Percentiles rank a stretch among this genome's conserved stretches.
These are phyloP conservation scores for Amazonetta brasiliensis DNA, from an alignment of 2,797 vertebrate species.

Conservation along the genomic window DNA sequence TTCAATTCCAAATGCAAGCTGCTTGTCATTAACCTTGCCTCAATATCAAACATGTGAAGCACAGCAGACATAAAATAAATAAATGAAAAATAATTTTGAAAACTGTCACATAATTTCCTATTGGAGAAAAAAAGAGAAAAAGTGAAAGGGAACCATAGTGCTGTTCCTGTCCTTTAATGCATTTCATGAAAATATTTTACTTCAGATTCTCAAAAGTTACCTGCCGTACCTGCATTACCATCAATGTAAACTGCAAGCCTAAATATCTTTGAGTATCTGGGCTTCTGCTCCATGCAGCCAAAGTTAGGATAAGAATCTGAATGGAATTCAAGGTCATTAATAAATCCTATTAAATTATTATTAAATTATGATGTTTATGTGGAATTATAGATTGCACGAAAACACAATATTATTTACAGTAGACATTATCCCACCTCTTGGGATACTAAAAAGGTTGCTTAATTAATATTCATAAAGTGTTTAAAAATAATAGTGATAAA, in stretches of 20 bases:
- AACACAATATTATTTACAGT: not conserved
- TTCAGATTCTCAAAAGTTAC: not conserved
- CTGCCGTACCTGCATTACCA: not conserved
- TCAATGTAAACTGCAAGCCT: not conserved
- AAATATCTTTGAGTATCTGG: not conserved
- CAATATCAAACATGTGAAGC: constrained; percentile 49
- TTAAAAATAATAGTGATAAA: not conserved
- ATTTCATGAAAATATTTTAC: not conserved
- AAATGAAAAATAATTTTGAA: constrained; percentile 37
- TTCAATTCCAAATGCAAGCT: constrained; percentile 35
- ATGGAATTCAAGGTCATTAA: not conserved
- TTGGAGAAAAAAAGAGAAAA: not conserved
- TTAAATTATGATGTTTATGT: not conserved
- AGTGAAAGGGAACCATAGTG: not conserved
- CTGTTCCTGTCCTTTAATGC: not conserved
- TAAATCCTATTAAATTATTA: not conserved
- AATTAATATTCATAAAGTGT: not conserved
- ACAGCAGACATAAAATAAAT: constrained; percentile 39
- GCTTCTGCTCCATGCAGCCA: not conserved
- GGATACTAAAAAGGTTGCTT: not conserved
- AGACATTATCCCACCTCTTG: not conserved
- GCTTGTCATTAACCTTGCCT: constrained; percentile 53
- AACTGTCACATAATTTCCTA: not conserved
- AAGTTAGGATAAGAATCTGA: not conserved
- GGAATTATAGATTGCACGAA: not conserved